Percentiles rank a stretch among this genome's conserved stretches.
phyloP scores from a whole-genome alignment of 2,113 vertebrate species.

The Suricata suricatta region DNA sequence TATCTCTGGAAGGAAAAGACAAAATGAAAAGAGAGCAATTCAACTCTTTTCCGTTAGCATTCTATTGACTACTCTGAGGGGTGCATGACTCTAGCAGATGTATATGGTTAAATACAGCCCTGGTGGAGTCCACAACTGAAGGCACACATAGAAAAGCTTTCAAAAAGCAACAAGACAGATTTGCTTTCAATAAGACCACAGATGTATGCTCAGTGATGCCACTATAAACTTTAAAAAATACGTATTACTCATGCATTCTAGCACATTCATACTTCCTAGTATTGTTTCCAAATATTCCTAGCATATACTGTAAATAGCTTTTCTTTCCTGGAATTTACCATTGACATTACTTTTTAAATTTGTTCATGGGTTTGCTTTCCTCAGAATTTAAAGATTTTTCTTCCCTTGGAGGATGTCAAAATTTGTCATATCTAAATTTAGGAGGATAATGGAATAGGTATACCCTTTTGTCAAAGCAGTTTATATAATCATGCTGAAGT shows the following conservation, averaged over 20 bases:
- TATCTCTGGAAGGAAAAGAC: neutral
- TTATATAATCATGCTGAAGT: constrained; percentile 24
- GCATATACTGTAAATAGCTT: constrained; percentile 57
- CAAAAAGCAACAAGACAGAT: neutral
- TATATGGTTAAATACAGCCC: neutral
- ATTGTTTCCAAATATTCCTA: constrained; percentile 71
- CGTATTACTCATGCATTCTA: constrained; percentile 53
- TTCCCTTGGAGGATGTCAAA: constrained; percentile 46
- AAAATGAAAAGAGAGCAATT: neutral
- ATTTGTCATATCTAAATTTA: constrained; percentile 60
- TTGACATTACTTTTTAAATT: constrained; percentile 29
- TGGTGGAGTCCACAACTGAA: neutral
- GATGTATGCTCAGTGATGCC: neutral
- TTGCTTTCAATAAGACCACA: neutral
- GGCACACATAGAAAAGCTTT: neutral
- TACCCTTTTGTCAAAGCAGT: constrained; percentile 1
- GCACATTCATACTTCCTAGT: constrained; percentile 69
- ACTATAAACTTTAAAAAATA: constrained; percentile 38
- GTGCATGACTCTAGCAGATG: neutral
- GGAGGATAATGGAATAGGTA: constrained; percentile 30
- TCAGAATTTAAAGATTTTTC: constrained; percentile 50
- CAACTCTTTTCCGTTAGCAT: neutral
- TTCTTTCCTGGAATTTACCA: constrained; percentile 68
- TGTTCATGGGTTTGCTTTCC: constrained; percentile 50
- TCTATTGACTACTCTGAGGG: neutral